Percentiles rank a stretch among this genome's conserved stretches.
Evolutionary conservation across 1,140 invertebrate species (phyloP).

Genomic region (Diorhabda sublineata): DNA sequence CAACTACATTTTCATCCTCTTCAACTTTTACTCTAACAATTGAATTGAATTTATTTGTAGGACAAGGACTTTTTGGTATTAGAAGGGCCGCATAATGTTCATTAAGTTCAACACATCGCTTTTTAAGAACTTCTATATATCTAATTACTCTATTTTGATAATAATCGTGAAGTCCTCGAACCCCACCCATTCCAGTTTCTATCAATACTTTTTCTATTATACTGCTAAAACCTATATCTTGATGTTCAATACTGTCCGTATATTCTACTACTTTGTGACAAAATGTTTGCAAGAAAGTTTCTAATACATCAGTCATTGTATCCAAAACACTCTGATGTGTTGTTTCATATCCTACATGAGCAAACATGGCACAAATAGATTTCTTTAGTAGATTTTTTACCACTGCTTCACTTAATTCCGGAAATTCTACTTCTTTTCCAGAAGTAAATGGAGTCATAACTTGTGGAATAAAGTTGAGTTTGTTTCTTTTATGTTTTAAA

Average conservation of each 20-base stretch:
- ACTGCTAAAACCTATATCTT: conserved; percentile 35
- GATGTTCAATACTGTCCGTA: conserved; percentile 30
- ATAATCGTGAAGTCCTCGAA: conserved; percentile 42
- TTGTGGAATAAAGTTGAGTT: conserved; percentile 39
- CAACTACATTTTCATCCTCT: conserved; percentile 32
- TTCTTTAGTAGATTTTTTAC: conserved; percentile 38
- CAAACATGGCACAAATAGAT: conserved; percentile 36
- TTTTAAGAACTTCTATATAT: conserved; percentile 37
- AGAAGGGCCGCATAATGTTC: conserved; percentile 34
- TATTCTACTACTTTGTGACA: conserved; percentile 32
- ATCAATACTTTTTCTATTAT: conserved; percentile 38
- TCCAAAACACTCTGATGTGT: conserved; percentile 39
- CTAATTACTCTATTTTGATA: conserved; percentile 42
- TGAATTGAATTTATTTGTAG: conserved; percentile 27
- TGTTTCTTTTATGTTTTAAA: conserved; percentile 32
- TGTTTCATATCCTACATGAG: conserved; percentile 43
- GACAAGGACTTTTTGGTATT: conserved; percentile 27
- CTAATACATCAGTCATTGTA: conserved; percentile 39
- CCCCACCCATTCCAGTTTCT: conserved; percentile 41
- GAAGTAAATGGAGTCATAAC: conserved; percentile 30
- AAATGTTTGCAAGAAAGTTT: conserved; percentile 39
- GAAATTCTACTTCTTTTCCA: conserved; percentile 30
- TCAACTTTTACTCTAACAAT: conserved; percentile 34
- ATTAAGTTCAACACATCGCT: conserved; percentile 37
- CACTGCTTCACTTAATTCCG: conserved; percentile 36